Conservation (phyloP, 2,797 vertebrate genomes). For the Eremophila alpestris region DNA sequence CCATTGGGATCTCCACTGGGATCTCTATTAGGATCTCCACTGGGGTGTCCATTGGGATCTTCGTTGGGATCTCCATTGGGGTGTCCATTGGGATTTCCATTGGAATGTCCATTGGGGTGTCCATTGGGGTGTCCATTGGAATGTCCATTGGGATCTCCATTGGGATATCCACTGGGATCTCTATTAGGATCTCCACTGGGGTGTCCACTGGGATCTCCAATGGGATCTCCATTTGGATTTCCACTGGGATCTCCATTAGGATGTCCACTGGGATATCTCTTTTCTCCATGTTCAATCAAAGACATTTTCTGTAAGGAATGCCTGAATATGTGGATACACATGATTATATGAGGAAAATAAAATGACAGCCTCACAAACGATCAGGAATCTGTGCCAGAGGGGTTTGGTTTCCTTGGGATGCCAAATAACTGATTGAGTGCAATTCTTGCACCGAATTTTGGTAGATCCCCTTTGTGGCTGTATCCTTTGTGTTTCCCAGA, state of each 20-base stretch:
- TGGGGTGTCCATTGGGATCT: accelerated
- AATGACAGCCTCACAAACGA: background rate
- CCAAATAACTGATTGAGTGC: accelerated
- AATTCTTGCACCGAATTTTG: accelerated
- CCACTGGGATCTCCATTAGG: too few relatives aligned
- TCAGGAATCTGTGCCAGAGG: background rate
- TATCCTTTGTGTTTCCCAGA: background rate
- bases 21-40: accelerated
- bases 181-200: background rate
- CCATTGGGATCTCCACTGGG: background rate
- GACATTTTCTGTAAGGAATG: background rate
- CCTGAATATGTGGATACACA: background rate
- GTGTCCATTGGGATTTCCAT: too few relatives aligned
- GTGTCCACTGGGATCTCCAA: accelerated
- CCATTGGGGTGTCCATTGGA: background rate
- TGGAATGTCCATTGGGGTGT: accelerated
- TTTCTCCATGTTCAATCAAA: background rate
- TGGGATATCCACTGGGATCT: background rate
- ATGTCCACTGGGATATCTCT: background rate
- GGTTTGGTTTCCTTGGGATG: background rate
- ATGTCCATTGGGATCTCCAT: accelerated
- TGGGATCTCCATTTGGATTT: background rate
- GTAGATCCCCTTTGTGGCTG: accelerated
- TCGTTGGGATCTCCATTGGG: background rate
- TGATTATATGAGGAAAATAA: background rate